Conservation (phyloP, 1,140 invertebrate species). For the Apis cerana region DNA sequence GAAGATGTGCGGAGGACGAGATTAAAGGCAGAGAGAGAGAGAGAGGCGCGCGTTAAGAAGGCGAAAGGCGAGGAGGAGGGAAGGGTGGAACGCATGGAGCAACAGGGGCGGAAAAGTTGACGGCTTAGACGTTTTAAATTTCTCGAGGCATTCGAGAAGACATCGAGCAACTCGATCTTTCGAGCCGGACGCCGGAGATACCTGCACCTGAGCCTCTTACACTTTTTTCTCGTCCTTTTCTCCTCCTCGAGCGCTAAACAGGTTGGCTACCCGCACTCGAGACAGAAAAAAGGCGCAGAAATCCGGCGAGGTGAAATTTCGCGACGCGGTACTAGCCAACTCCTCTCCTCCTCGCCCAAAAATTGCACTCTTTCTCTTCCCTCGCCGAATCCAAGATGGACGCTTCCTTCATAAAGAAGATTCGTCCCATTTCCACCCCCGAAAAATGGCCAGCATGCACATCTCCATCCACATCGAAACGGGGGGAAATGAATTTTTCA, state of each 20-base stretch:
- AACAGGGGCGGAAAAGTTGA: slow-evolving; percentile 74
- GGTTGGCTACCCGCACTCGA: slow-evolving; percentile 37
- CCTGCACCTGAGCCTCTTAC: slow-evolving; percentile 79
- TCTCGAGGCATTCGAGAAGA: slow-evolving; percentile 78
- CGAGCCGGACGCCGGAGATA: slow-evolving; percentile 78
- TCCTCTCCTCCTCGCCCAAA: neutral
- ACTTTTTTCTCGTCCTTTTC: slow-evolving; percentile 41
- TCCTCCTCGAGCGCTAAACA: slow-evolving; percentile 41
- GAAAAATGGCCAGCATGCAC: too few relatives aligned
- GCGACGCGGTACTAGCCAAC: neutral
- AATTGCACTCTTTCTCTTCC: too few relatives aligned
- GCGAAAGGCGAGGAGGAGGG: neutral
- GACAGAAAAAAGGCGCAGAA: neutral
- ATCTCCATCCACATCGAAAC: too few relatives aligned
- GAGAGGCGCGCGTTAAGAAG: neutral
- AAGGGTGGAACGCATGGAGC: slow-evolving; percentile 22
- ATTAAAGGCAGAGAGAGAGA: neutral
- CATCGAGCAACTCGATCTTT: slow-evolving; percentile 77
- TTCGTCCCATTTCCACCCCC: too few relatives aligned
- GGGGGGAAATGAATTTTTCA: slow-evolving; percentile 41
- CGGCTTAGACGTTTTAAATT: slow-evolving; percentile 79
- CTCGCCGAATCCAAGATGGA: too few relatives aligned
- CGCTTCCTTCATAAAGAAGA: too few relatives aligned
- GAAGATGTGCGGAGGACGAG: accelerated
- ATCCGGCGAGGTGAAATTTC: slow-evolving; percentile 43